Conservation (phyloP, 2,113 vertebrate genomes). For the Chaetorhynchus papuensis region DNA sequence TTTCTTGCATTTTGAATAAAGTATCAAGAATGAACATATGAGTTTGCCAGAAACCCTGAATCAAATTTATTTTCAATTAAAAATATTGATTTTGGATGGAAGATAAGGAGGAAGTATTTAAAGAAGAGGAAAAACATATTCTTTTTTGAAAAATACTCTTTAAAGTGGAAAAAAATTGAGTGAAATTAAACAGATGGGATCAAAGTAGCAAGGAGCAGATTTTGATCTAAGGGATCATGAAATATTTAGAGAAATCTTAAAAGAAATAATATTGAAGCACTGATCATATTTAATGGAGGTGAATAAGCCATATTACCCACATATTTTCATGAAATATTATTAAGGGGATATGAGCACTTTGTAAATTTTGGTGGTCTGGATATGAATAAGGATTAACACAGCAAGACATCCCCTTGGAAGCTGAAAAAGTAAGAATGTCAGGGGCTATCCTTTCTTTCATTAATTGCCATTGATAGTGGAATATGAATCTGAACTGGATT, state of each 20-base stretch:
- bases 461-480: background rate
- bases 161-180: background rate
- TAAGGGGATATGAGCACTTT: background rate
- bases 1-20: background rate
- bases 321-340: background rate
- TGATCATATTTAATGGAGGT: background rate
- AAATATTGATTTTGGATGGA: background rate
- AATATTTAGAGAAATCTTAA: background rate
- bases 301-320: background rate
- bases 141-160: background rate
- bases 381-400: background rate
- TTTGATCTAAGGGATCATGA: background rate
- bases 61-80: background rate
- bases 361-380: background rate
- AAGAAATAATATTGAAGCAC: background rate
- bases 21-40: background rate
- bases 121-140: background rate
- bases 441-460: background rate
- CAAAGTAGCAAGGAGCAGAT: background rate
- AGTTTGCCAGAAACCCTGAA: background rate
- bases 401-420: background rate
- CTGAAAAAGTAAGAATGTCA: background rate
- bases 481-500: background rate
- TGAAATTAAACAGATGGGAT: background rate
- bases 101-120: background rate